Base-by-base conservation (phyloP, 2,888 invertebrate species). In the Drosophila atroscutellata region DNA sequence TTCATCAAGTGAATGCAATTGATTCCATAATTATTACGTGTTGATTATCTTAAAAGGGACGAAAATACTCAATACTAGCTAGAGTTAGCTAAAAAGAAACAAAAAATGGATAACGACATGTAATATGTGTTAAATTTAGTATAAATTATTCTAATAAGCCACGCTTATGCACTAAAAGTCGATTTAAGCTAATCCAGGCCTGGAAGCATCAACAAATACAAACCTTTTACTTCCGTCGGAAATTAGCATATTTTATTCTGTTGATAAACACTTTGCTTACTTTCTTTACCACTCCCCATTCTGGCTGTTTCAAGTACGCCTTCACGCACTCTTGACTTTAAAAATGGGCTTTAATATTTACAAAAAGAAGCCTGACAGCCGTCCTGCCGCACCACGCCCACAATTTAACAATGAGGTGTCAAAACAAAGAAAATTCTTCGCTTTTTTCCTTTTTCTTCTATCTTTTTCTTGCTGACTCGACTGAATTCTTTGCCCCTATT, bases 361-460 rank as follows among this genome's bases (percentile, higher is more conserved):
- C 24, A 57, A 64, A 64, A 63, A 50, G 49, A 51, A 28, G 49
- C 49, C 30, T 45, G 56, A 56, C 45, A 47, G 69, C 50, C 57
- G 26, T 18, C 18, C n/a, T 28, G 36, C 54, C 42, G 34, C 24
- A 18, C 64, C 36, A 54, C 50, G 55, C 59, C 60, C 60, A 59
- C 47, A 66, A 73, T 58, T 66, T 58, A 66, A 61, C 74, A 80
- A 81, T 79, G 75, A 89, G 80, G 90, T 90, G 86, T 86, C 89
- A 90, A 86, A 89, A 89, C 89, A 89, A 90, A 86, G 89, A 73
- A 76, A 86, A 81, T 77, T 77, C 65, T 72, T 68, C 39, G 59
- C 67, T 72, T 72, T 57, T 64, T 66, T 58, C 28, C 34, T 42
- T 67, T 32, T 54, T 8, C 36, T 54, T 52, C 47, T 47, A 57